phyloP scores from a whole-genome alignment of 2,113 vertebrate species.

The Heliornis fulica region DNA sequence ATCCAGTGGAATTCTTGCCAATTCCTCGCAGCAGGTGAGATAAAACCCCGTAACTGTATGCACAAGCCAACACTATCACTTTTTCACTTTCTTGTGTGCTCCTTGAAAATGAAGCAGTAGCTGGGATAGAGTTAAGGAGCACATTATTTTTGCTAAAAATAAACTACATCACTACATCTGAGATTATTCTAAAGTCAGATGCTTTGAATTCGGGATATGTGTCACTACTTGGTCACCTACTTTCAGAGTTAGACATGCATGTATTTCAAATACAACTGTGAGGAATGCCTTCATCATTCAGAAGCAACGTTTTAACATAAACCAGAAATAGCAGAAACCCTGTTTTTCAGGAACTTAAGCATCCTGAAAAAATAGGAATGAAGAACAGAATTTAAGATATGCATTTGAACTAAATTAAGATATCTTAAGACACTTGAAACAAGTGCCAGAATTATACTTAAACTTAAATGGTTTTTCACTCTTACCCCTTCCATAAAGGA shows the following conservation, averaged over 20 bases:
- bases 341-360: not conserved
- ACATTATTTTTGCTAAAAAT: not conserved
- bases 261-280: not conserved
- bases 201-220: not conserved
- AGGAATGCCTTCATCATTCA: not conserved
- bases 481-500: not conserved
- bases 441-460: not conserved
- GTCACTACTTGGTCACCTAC: not conserved
- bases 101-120: not conserved
- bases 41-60: not conserved
- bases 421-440: not conserved
- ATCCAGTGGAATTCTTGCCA: not conserved
- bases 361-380: too few species aligned
- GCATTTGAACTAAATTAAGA: not conserved
- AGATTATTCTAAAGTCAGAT: not conserved
- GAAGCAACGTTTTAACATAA: not conserved
- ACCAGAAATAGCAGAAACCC: not conserved
- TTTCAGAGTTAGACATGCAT: not conserved
- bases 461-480: not conserved
- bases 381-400: too few species aligned
- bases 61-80: not conserved
- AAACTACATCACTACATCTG: not conserved
- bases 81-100: not conserved
- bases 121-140: not conserved
- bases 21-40: not conserved